Conservation (phyloP, 1,140 invertebrate genomes). For the Anastrepha obliqua region DNA sequence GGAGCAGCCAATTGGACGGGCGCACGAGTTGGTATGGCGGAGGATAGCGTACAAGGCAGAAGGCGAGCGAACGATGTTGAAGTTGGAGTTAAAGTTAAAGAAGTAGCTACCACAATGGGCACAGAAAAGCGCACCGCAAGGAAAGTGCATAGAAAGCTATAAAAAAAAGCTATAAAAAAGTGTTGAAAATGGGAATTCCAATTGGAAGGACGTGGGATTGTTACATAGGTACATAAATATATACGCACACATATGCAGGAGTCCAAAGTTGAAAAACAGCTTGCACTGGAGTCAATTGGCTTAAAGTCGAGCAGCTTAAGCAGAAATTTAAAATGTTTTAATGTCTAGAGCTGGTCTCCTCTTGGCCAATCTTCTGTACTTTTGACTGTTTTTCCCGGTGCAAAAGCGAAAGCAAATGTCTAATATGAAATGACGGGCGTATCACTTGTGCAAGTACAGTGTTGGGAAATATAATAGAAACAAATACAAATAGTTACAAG, state of each 20-base stretch:
- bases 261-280: background rate
- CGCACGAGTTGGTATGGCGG: background rate
- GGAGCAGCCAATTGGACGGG: background rate
- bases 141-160: background rate
- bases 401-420: background rate
- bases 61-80: background rate
- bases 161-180: conserved; percentile 5
- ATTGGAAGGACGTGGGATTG: background rate
- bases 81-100: background rate
- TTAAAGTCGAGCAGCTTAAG: background rate
- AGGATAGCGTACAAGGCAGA: background rate
- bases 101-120: background rate
- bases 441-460: background rate
- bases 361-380: background rate
- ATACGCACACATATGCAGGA: background rate
- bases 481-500: background rate
- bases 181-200: conserved; percentile 10
- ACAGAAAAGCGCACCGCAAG: background rate
- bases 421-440: too few species aligned
- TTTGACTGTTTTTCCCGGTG: background rate
- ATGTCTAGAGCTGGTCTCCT: background rate
- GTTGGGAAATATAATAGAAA: background rate
- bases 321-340: background rate
- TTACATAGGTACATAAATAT: background rate
- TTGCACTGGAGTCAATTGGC: background rate